Evolutionary conservation across 2,888 invertebrate genomes (phyloP).

Genomic region (Anarsia innoxiella): DNA sequence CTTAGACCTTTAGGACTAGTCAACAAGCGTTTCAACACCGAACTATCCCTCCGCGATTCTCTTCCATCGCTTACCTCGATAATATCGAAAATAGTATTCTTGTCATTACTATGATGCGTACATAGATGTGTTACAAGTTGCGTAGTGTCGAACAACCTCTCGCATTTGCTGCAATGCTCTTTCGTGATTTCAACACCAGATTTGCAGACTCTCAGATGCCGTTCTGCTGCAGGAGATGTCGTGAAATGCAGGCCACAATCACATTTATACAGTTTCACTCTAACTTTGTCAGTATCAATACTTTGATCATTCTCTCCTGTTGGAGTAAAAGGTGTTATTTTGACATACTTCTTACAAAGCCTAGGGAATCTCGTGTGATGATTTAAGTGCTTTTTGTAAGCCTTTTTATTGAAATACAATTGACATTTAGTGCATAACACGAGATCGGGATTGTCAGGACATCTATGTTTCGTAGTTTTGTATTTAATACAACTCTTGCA

Average conservation of each 20-base stretch:
- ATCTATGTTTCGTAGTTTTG: background rate
- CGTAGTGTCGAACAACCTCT: conserved; percentile 29
- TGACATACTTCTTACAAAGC: background rate
- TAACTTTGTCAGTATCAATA: background rate
- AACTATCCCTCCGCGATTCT: too few species aligned
- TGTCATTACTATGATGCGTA: conserved; percentile 31
- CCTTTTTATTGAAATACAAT: background rate
- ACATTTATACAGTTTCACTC: conserved; percentile 26
- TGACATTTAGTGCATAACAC: background rate
- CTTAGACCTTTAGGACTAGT: too few species aligned
- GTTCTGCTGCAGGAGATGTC: conserved; percentile 23
- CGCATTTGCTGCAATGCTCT: conserved; percentile 36
- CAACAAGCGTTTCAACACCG: too few species aligned
- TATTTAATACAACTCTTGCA: conserved; percentile 21
- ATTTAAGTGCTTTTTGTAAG: background rate
- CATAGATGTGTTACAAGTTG: conserved; percentile 31
- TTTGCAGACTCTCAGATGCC: conserved; percentile 24
- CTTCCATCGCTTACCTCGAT: background rate
- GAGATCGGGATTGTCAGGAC: background rate
- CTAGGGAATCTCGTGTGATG: background rate
- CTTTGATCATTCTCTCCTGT: too few species aligned
- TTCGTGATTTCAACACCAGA: conserved; percentile 17
- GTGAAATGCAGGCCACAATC: conserved; percentile 34
- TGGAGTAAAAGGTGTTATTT: background rate
- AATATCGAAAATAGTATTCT: conserved; percentile 2